Conservation (phyloP, 2,113 vertebrate species). For the Jacana jacana region DNA sequence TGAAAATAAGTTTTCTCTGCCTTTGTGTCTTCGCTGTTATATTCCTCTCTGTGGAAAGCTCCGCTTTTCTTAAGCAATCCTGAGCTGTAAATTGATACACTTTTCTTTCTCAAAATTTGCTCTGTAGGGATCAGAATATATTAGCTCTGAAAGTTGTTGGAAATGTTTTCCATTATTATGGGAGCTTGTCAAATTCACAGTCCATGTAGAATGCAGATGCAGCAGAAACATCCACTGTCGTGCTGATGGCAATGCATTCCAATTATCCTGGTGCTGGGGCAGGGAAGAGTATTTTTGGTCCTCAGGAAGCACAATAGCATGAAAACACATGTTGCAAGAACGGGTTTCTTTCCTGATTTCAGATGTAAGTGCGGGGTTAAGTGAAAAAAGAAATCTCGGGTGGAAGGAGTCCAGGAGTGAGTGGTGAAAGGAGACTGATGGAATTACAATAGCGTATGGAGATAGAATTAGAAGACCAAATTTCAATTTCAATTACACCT, state of each 20-base stretch:
- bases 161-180: conserved; percentile 49
- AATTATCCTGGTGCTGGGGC: not conserved
- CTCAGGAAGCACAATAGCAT: not conserved
- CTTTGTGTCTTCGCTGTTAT: not conserved
- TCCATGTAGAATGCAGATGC: conserved; percentile 27
- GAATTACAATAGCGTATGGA: not conserved
- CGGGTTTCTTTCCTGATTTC: not conserved
- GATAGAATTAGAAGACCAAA: not conserved
- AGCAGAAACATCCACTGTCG: not conserved
- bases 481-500: not conserved
- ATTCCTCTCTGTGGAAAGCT: conserved; percentile 14
- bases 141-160: conserved; percentile 20
- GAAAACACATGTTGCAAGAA: not conserved
- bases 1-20: conserved; percentile 28
- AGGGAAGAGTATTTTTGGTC: not conserved
- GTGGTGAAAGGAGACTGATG: conserved; percentile 43
- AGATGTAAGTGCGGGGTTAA: not conserved
- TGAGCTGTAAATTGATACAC: not conserved
- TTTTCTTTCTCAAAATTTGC: conserved; percentile 39
- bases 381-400: not conserved
- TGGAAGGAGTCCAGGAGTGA: not conserved
- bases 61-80: not conserved
- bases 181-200: conserved; percentile 27
- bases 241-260: not conserved
- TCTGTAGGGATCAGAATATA: conserved; percentile 48